Base-by-base conservation (phyloP, 2,113 vertebrate species). In the Ammodytes dubius region DNA sequence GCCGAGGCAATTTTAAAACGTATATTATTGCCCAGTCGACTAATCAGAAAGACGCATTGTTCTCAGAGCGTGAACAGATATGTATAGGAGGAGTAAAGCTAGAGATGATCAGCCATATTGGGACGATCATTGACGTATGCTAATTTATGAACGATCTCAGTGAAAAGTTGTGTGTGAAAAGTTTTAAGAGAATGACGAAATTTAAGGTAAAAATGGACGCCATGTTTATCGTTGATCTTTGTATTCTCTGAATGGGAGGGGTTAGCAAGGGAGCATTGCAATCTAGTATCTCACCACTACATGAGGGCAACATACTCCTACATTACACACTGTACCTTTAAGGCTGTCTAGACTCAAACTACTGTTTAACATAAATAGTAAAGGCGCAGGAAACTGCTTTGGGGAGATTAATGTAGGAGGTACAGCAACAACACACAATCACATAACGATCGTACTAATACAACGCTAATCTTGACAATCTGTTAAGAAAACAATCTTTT, bases 1-100 rank as follows among this genome's bases (percentile, higher is more conserved):
- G 12, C 72, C 54, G 70, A 85, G 65, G 57, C 66, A 86, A 82
- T 83, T 84, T 81, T 73, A 64, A 74, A 83, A 87, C 49, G 76
- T 56, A 37, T 50, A 78, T 27, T 27, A 27, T 64, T 64, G 42
- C 74, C 76, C 79, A 86, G 74, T 68, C 17, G 52, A 69, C 47
- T 87, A 74, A 85, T 89, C 60, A 52, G 72, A 74, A 70, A 60
- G 59, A 74, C 12, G 52, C 7, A 1, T 19, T 58, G 77, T 65
- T 88, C 45, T 45, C 19, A 7, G 71, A 78, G 75, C 49, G 3
- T 73, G 49, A 86, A 57, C 56, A 54, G 40, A 82, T 46, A 13
- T 35, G 27, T 27, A 65, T 64, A 54, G 47, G 40, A 64, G 12
- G 10, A 69, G 71, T 53, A 6, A 46, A 67, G 49, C 11, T 17